Base-by-base conservation (phyloP, 2,888 invertebrate genomes). In the Coleophora flavipennella region DNA sequence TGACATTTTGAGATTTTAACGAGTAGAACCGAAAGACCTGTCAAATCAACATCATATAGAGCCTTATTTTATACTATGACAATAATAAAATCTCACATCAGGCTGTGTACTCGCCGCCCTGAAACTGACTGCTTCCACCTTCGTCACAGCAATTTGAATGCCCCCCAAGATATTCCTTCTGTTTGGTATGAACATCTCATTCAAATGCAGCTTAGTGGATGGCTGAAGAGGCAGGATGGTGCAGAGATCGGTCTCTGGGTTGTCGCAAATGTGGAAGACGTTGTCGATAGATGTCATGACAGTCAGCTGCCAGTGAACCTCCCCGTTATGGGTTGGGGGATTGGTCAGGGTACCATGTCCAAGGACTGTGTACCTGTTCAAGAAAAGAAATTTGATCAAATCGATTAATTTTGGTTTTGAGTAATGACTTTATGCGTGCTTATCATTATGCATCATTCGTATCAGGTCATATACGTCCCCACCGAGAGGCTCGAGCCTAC, bases 141-240 rank as follows among this genome's bases (percentile, higher is more conserved):
- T 73, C 0, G 50, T 49, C 25, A 80, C 73, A 0, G 61, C 48
- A 0, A 84, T 51, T 26, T 69, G 62, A 1, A 84, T 56, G 0
- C 76, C 78, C 8, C 81, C 79, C 4, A 81, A 47, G n/a, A 83
- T 78, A 31, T 80, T 71, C 20, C 71, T 67, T 39, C 74, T 60
- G 34, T 84, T 84, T 0, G 84, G 83, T 32, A 81, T 47, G 39
- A 69, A 84, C 1, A 83, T 67, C 42, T 81, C 80, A 2, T 77
- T 76, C 2, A 78, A 37, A 32, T 70, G 76, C 14, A 78, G 29
- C 44, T 81, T 84, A 1, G 35, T 43, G 0, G 74, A 52, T 0
- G 59, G 41, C 1, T 57, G 54, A 1, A 81, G 41, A 2, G 59
- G 49, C 1, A 50, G 8, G 29, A 71, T 70, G 1, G 50, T 64